Conservation (phyloP, 2,888 invertebrate species). For the Drosophila multiciliata region DNA sequence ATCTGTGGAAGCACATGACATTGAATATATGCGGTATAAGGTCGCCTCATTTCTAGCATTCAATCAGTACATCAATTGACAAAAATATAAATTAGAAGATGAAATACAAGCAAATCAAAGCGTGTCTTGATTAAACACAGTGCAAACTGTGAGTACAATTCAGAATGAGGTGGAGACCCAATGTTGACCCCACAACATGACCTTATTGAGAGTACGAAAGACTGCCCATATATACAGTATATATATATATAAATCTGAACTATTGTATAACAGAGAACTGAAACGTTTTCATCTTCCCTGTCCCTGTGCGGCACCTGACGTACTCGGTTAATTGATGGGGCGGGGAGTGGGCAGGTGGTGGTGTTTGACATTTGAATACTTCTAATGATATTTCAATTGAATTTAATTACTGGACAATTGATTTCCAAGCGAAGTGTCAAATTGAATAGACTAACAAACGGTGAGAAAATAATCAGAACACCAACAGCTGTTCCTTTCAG, state of each 20-base stretch:
- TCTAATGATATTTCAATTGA: conserved; percentile 63
- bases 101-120: conserved; percentile 45
- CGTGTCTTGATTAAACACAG: conserved; percentile 41
- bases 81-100: conserved; percentile 14
- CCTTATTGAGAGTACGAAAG: conserved; percentile 41
- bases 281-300: conserved; percentile 12
- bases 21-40: conserved; percentile 54
- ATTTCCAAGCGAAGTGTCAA: conserved; percentile 51
- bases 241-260: conserved; percentile 1
- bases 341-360: background rate
- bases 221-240: conserved; percentile 2
- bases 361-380: conserved; percentile 32
- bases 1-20: conserved; percentile 61
- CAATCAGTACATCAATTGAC: conserved; percentile 62
- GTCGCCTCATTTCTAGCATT: conserved; percentile 53
- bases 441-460: conserved; percentile 57
- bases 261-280: conserved; percentile 41
- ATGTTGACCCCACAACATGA: conserved; percentile 54
- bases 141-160: conserved; percentile 8
- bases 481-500: conserved; percentile 26
- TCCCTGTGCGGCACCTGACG: conserved; percentile 52
- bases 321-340: conserved; percentile 61
- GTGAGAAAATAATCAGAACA: conserved; percentile 43
- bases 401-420: conserved; percentile 68
- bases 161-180: conserved; percentile 51